These are phyloP conservation scores for Brachyalestes nurse DNA, from an alignment of 2,797 vertebrate genomes.

Conservation along the genomic window DNA sequence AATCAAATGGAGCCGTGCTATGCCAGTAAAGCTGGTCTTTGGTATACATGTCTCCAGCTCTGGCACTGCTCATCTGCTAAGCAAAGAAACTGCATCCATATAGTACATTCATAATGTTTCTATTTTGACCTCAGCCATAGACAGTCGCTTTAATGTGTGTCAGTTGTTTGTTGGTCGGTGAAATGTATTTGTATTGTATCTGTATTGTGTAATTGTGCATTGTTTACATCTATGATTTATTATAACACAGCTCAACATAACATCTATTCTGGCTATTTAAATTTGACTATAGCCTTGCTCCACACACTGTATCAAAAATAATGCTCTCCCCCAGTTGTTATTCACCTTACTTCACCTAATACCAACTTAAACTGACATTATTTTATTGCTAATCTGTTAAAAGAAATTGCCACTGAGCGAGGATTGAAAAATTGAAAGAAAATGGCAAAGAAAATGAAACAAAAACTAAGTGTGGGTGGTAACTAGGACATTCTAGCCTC, in stretches of 20 bases:
- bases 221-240: constrained; percentile 9
- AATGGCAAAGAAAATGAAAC: constrained; percentile 23
- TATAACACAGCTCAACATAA: constrained; percentile 17
- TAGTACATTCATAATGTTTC: neutral
- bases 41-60: constrained; percentile 42
- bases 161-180: too few relatives aligned
- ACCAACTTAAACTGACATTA: constrained; percentile 8
- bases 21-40: constrained; percentile 45
- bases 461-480: neutral
- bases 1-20: neutral
- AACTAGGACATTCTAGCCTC: constrained; percentile 12
- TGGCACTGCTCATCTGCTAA: neutral
- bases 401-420: neutral
- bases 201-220: neutral
- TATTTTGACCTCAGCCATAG: constrained; percentile 6
- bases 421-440: neutral
- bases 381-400: constrained; percentile 46
- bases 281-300: neutral
- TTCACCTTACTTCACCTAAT: constrained; percentile 20
- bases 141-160: neutral
- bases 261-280: neutral
- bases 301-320: constrained; percentile 55
- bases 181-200: neutral
- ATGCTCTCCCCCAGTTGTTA: constrained; percentile 13
- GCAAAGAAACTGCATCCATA: neutral